phyloP scores from a whole-genome alignment of 2,888 invertebrate genomes.

The Zaprionus obscuricornis region DNA sequence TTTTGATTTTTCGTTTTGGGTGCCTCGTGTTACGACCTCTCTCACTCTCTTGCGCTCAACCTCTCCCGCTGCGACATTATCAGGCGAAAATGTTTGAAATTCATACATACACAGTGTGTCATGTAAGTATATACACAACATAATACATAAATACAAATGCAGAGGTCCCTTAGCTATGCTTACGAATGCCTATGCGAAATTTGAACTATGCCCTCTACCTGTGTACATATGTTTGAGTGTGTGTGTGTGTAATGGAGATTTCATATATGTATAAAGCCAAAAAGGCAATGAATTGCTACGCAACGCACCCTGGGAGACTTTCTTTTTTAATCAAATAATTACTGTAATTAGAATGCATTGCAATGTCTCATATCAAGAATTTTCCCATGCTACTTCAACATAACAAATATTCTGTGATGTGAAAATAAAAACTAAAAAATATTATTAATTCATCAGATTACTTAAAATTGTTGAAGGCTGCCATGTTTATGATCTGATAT shows the following conservation, averaged over 20 bases:
- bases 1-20: slow-evolving; percentile 41
- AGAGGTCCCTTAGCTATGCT: slow-evolving; percentile 31
- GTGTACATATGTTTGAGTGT: slow-evolving; percentile 6
- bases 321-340: slow-evolving; percentile 76
- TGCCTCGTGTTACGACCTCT: slow-evolving; percentile 50
- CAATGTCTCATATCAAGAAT: slow-evolving; percentile 27
- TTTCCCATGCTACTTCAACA: slow-evolving; percentile 47
- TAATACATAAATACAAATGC: neutral
- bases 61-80: slow-evolving; percentile 62
- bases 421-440: no score
- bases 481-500: no score
- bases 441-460: no score
- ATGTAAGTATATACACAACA: slow-evolving; percentile 3
- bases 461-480: no score
- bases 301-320: slow-evolving; percentile 72
- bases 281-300: slow-evolving; percentile 38
- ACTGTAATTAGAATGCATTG: slow-evolving; percentile 66
- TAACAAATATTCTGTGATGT: no score
- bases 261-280: slow-evolving; percentile 23
- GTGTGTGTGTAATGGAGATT: slow-evolving; percentile 19
- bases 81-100: slow-evolving; percentile 40
- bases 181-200: slow-evolving; percentile 40
- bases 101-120: slow-evolving; percentile 19
- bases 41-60: slow-evolving; percentile 10
- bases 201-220: slow-evolving; percentile 7